Conservation (phyloP, 1,140 invertebrate genomes). For the Vanessa atalanta region DNA sequence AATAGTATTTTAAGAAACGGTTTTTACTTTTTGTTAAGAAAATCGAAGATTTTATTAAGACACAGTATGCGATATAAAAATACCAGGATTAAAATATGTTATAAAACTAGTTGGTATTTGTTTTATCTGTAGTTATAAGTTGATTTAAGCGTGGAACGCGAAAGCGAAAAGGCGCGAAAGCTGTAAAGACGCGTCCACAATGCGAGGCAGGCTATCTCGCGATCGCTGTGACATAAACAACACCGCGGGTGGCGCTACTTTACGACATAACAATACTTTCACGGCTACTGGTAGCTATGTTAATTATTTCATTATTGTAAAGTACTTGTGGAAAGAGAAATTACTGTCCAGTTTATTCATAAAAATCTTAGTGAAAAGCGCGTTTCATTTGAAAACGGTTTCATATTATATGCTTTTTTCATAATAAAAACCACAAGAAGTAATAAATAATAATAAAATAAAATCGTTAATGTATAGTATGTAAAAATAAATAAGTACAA, state of each 20-base stretch:
- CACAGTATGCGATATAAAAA: not conserved
- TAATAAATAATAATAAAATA: no score
- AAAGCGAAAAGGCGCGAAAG: slow-evolving; percentile 38
- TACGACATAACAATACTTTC: slow-evolving; percentile 55
- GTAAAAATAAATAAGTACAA: no score
- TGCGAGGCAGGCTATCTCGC: slow-evolving; percentile 47
- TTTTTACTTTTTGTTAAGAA: not conserved
- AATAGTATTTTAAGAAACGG: not conserved
- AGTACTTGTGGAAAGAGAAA: slow-evolving; percentile 2
- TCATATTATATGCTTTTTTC: no score
- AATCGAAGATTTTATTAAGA: not conserved
- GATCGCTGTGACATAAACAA: slow-evolving; percentile 65
- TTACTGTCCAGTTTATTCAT: not conserved
- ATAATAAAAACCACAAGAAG: no score
- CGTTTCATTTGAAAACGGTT: no score
- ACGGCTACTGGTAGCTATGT: slow-evolving; percentile 40
- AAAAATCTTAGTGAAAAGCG: no score
- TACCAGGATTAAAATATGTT: no score
- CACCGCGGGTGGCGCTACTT: slow-evolving; percentile 66
- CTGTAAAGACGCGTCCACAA: slow-evolving; percentile 41
- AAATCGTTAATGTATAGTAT: no score
- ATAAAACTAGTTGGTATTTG: not conserved
- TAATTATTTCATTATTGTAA: slow-evolving; percentile 40
- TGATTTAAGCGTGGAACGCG: not conserved
- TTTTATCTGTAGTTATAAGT: slow-evolving; percentile 4